phyloP scores from a whole-genome alignment of 2,113 vertebrate species.

The Xiphorhynchus elegans region DNA sequence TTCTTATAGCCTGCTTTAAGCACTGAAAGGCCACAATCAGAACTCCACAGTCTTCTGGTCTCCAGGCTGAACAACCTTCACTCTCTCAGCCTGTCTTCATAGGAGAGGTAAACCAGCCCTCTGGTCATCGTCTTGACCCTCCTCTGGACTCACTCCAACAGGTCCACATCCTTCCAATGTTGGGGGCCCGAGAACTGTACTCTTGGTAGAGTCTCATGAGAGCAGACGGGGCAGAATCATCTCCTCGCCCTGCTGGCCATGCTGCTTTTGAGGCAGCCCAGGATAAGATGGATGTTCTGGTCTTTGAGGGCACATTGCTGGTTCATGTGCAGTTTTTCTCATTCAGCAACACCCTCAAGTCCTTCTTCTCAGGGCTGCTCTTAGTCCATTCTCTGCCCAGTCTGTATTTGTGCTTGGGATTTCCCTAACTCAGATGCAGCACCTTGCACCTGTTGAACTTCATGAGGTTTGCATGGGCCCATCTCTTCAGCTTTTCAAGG shows the following conservation, averaged over 20 bases:
- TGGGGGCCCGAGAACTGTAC: not conserved
- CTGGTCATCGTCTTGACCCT: not conserved
- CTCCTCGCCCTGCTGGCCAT: rapidly evolving
- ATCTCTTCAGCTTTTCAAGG: not conserved
- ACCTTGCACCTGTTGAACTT: not conserved
- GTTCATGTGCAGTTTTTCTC: not conserved
- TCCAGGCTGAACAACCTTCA: not conserved
- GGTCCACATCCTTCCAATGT: not conserved
- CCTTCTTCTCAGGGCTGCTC: not conserved
- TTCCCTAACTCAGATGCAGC: not conserved
- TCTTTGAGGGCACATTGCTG: no score
- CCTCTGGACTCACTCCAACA: not conserved
- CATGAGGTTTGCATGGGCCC: not conserved
- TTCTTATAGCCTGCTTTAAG: not conserved
- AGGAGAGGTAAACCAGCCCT: not conserved
- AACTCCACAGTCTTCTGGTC: not conserved
- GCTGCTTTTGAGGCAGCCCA: not conserved
- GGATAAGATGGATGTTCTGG: not conserved
- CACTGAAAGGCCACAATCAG: not conserved
- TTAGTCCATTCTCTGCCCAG: not conserved
- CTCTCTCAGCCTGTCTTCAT: not conserved
- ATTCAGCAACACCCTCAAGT: not conserved
- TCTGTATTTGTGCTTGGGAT: not conserved
- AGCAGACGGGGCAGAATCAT: not conserved
- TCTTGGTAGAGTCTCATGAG: not conserved